Base-by-base conservation (phyloP, 2,888 invertebrate genomes). In the Rapana venosa region DNA sequence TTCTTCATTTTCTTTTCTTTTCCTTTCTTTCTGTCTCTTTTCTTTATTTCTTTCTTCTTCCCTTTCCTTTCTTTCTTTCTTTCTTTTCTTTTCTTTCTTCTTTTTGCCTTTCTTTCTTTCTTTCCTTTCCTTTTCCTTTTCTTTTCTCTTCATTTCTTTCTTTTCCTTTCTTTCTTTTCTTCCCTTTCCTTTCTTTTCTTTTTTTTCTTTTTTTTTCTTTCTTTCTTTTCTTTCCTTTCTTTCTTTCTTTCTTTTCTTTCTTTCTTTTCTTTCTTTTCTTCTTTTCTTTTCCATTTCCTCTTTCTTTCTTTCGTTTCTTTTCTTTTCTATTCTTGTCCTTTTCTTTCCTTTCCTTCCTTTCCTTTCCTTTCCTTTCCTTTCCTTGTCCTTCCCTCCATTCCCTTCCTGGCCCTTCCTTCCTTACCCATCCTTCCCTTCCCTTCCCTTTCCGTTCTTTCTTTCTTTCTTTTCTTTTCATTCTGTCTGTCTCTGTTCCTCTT, bases 301-400 rank as follows among this genome's bases (percentile, higher is more conserved):
- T 15, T 70, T 35, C 84, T 47, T 88, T 56, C 70, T 30, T 88
- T 84, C 84, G n/a, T 36, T 15, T 88, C 47, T 88, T 56, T 84
- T 15, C 61, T 84, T 88, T 30, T 84, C 84, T 61, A 35, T 83
- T 35, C 61, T 30, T 88, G 79, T 58, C 32, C 61, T 35, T 88
- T 32, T 88, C 58, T 26, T 22, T 74, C 5, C 22, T 20, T 79
- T 15, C 32, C 79, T 15, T 61, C 13, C 79, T 32, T 22, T 77
- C 77, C 32, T 74, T 87, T 47, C 20, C 32, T 87, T 70, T 87
- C 66, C 30, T 30, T 61, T 22, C 5, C 61, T 35, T 47, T 61
- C 61, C n/a, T n/a, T n/a, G n/a, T n/a, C n/a, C n/a, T n/a, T n/a
- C n/a, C n/a, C n/a, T n/a, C n/a, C n/a, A n/a, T n/a, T n/a, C n/a